A percentile compares a stretch with the other conserved stretches of the same genome.
phyloP scores from a whole-genome alignment of 1,140 invertebrate species.

The Eufriesea mexicana region DNA sequence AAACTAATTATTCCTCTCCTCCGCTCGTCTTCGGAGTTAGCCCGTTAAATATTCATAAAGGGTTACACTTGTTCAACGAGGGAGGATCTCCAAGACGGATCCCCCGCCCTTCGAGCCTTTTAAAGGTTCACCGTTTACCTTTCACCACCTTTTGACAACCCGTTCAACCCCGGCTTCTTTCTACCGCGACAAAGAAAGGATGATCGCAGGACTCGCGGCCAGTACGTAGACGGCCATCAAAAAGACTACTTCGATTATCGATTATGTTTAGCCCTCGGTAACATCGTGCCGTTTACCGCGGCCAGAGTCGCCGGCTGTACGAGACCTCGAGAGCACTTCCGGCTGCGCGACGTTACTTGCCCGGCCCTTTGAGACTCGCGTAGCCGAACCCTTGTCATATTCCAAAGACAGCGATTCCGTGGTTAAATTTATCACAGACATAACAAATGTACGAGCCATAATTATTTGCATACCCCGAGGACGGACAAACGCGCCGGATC shows the following conservation, averaged over 20 bases:
- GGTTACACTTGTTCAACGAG: conserved; percentile 29
- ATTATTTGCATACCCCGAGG: conserved; percentile 63
- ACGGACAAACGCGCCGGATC: conserved; percentile 20
- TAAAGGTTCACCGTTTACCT: conserved; percentile 5
- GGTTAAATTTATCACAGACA: conserved; percentile 51
- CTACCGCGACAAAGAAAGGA: not conserved
- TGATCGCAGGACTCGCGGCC: not conserved
- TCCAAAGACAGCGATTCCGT: conserved; percentile 45
- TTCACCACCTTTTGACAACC: not conserved
- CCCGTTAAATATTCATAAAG: conserved; percentile 54
- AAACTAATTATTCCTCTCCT: not conserved
- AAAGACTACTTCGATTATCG: conserved; percentile 37
- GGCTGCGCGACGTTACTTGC: conserved; percentile 41
- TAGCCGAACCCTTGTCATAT: conserved; percentile 59
- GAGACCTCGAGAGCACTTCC: conserved; percentile 52
- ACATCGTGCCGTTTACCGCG: not conserved
- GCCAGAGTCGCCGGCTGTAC: conserved; percentile 13
- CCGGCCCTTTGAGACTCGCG: conserved; percentile 60
- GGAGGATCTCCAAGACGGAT: conserved; percentile 18
- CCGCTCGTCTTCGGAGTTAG: not conserved
- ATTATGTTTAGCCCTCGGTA: conserved; percentile 10
- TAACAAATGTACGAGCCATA: conserved; percentile 49
- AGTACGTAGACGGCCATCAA: not conserved
- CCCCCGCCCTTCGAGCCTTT: conserved; percentile 11
- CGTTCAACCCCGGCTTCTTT: not conserved